Conservation (phyloP, 2,888 invertebrate species). For the Ichneumon xanthorius region DNA sequence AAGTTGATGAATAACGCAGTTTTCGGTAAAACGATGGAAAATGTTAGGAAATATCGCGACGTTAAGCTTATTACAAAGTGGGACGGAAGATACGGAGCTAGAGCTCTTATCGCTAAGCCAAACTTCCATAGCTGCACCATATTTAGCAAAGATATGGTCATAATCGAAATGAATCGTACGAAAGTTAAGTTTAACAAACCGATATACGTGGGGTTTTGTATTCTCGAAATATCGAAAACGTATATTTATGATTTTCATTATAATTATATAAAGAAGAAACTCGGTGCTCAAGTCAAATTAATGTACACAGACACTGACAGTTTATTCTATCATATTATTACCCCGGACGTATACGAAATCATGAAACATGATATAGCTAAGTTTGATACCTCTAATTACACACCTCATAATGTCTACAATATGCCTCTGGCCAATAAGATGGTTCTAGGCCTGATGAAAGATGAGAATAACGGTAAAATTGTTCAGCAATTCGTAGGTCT, state of each 20-base stretch:
- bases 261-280: slow-evolving; percentile 71
- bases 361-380: slow-evolving; percentile 63
- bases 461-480: slow-evolving; percentile 43
- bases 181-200: no score
- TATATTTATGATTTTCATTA: slow-evolving; percentile 83
- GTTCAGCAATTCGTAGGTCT: slow-evolving; percentile 36
- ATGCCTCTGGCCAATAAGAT: slow-evolving; percentile 62
- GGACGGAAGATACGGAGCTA: slow-evolving; percentile 77
- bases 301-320: slow-evolving; percentile 30
- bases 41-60: slow-evolving; percentile 59
- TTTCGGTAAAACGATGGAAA: slow-evolving; percentile 82
- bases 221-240: slow-evolving; percentile 75
- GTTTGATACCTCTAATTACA: slow-evolving; percentile 69
- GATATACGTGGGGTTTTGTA: no score
- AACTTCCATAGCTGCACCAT: slow-evolving; percentile 77
- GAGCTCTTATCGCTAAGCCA: slow-evolving; percentile 76
- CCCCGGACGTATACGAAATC: slow-evolving; percentile 59
- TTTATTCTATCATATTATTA: slow-evolving; percentile 42
- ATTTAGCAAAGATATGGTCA: slow-evolving; percentile 66
- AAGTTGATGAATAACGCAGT: slow-evolving; percentile 79
- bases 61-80: slow-evolving; percentile 33
- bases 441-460: slow-evolving; percentile 40
- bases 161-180: no score
- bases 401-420: slow-evolving; percentile 50
- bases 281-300: neutral